Evolutionary conservation across 1,140 invertebrate species (phyloP).

Genomic region (Theocolax elegans): DNA sequence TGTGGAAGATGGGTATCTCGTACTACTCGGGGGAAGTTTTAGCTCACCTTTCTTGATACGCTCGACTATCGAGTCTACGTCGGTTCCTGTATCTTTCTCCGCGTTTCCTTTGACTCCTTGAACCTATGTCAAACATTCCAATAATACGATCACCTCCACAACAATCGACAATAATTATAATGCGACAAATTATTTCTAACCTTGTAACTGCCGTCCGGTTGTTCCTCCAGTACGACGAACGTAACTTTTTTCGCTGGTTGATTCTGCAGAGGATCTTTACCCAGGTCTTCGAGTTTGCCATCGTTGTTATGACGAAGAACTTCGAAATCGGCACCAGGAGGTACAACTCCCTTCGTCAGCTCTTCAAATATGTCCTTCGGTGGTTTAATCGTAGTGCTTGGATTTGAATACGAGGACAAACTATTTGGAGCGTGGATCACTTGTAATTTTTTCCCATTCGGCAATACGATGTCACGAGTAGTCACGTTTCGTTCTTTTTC

Average conservation of each 20-base stretch:
- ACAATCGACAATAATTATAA: too few species aligned
- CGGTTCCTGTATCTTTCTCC: constrained; percentile 74
- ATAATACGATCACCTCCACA: too few species aligned
- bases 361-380: constrained; percentile 75
- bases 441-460: constrained; percentile 79
- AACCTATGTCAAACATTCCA: too few species aligned
- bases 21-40: constrained; percentile 76
- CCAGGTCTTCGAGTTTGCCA: constrained; percentile 78
- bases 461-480: constrained; percentile 77
- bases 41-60: constrained; percentile 84
- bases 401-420: constrained; percentile 50
- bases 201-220: constrained; percentile 83
- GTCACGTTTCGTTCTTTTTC: constrained; percentile 75
- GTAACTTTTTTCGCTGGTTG: constrained; percentile 84
- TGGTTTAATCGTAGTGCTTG: constrained; percentile 68
- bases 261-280: constrained; percentile 69
- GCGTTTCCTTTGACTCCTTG: constrained; percentile 70
- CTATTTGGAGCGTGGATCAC: constrained; percentile 69
- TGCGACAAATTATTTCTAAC: constrained; percentile 65
- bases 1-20: constrained; percentile 29
- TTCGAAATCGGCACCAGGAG: constrained; percentile 81
- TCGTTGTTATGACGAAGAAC: constrained; percentile 78
- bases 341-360: constrained; percentile 79
- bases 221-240: constrained; percentile 86
- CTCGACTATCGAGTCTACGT: constrained; percentile 83